Percentiles rank a stretch among this genome's conserved stretches.
Evolutionary conservation across 2,888 invertebrate species (phyloP).

Genomic region (Trilocha varians): DNA sequence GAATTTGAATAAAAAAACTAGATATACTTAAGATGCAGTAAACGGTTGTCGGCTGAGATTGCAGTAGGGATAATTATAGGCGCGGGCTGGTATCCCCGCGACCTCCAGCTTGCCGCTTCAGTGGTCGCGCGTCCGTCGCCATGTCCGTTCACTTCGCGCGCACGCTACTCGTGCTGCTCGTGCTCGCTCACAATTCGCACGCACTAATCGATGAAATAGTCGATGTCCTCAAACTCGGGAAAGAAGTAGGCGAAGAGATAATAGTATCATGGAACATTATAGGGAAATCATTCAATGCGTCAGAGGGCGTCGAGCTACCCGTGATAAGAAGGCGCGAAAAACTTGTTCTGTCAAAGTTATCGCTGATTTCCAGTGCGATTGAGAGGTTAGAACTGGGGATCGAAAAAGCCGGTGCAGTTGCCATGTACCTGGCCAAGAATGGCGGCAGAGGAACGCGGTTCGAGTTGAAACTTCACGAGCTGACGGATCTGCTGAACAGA

Average conservation of each 20-base stretch:
- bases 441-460: constrained; percentile 55
- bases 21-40: no score
- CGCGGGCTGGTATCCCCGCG: constrained; percentile 38
- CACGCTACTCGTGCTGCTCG: constrained; percentile 36
- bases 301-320: constrained; percentile 73
- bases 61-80: not conserved
- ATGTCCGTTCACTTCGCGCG: constrained; percentile 47
- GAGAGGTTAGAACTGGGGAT: constrained; percentile 39
- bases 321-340: constrained; percentile 75
- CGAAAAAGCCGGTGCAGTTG: constrained; percentile 38
- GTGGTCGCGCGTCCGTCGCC: constrained; percentile 49
- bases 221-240: constrained; percentile 73
- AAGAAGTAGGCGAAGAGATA: constrained; percentile 75
- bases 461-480: constrained; percentile 74
- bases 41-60: no score
- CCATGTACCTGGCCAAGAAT: constrained; percentile 50
- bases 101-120: constrained; percentile 32
- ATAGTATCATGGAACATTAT: constrained; percentile 77
- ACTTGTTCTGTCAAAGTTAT: constrained; percentile 68
- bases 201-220: constrained; percentile 74
- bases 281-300: constrained; percentile 66
- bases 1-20: no score
- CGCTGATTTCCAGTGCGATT: constrained; percentile 41
- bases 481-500: constrained; percentile 73
- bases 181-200: constrained; percentile 32